Evolutionary conservation across 2,113 vertebrate species (phyloP), one percentile per base, ranked within the genome.

Genomic region (Laticauda laticaudata): DNA sequence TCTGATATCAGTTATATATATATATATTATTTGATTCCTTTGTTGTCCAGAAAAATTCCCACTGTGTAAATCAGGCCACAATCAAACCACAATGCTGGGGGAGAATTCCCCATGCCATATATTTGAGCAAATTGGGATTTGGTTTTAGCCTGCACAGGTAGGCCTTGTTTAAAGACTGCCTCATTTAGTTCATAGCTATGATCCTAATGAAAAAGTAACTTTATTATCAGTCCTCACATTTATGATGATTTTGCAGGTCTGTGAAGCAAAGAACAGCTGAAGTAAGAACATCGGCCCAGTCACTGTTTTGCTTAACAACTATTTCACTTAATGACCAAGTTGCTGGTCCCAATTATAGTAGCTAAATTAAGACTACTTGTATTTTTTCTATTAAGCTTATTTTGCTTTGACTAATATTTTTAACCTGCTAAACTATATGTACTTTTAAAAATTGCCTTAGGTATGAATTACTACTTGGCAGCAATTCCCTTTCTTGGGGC

Each of bases 401-500:
- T 81, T 81, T 61, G 23, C 59, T 61, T 61, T 61, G 9, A 26
- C 3, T 61, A 61, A 61, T 61, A 59, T 29, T 43, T 48, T 86
- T 39, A 26, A 18, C 23, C 20, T 24, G 15, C 69, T 91, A 91
- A 64, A 64, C 6, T 2, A 64, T 6, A 0, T 4, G 85, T 6
- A 45, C 64, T 87, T 93, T 5, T 86, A 59, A 9, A 3, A 61
- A 90, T 34, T 87, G 12, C 3, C 94, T 53, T 95, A 98, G 98
- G 97, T 94, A 90, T 97, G 86, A 98, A 98, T 95, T 98, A 98
- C 94, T 98, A 97, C 87, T 91, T 98, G 86, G 0, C 94, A 59
- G 75, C 93, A 24, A 88, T 98, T 55, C 98, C 98, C 20, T 98
- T 98, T 88, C 95, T 98, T 92, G 97, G 97, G 56, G 98, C 98